Percentiles rank a stretch among this genome's conserved stretches.
Conservation (phyloP, 2,888 invertebrate genomes). For the Cantharis rufa region DNA sequence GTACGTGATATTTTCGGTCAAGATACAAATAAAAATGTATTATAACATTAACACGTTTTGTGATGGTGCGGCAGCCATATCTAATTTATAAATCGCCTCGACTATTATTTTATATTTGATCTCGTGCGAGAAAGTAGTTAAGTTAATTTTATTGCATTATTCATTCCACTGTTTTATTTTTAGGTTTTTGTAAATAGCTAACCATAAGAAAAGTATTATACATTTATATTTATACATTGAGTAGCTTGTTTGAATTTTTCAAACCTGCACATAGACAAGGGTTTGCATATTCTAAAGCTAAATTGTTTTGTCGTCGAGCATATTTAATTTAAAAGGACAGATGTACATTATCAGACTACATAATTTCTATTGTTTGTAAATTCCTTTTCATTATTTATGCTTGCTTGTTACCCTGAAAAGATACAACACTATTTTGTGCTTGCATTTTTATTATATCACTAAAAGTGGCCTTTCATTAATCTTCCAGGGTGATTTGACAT, state of each 20-base stretch:
- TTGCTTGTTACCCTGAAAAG: background rate
- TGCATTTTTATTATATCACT: background rate
- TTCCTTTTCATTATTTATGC: background rate
- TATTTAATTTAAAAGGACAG: background rate
- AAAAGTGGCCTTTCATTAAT: background rate
- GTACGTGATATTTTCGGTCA: background rate
- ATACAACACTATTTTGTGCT: background rate
- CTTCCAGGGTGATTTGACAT: conserved; percentile 14
- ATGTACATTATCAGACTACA: background rate
- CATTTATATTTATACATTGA: background rate
- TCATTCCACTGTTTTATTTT: background rate
- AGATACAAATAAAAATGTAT: background rate
- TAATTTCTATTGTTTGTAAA: background rate
- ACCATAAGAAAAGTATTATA: background rate
- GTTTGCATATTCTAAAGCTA: background rate
- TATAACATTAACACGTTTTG: conserved; percentile 6
- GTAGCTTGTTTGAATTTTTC: background rate
- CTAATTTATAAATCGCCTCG: conserved; percentile 14
- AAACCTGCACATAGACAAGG: background rate
- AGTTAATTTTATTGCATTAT: conserved; percentile 13
- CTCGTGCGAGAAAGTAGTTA: conserved; percentile 19
- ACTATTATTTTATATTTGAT: conserved; percentile 24
- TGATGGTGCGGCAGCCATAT: conserved; percentile 24
- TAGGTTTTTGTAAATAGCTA: background rate
- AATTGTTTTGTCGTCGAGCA: background rate